Evolutionary conservation across 2,797 vertebrate species (phyloP).

Genomic region (Hirundo rustica): DNA sequence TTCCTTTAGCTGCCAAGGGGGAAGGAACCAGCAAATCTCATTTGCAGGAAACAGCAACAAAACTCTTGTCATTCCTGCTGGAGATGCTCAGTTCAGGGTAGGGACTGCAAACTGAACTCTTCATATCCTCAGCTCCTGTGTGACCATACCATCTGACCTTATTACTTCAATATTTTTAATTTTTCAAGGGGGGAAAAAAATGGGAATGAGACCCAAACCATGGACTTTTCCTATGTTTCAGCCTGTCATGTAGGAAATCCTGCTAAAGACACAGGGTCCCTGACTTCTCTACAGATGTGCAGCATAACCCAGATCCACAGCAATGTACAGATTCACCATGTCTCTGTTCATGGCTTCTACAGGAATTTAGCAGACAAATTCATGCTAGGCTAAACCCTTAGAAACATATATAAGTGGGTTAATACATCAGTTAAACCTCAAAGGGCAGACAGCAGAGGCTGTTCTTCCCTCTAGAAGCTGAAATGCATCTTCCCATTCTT

Average conservation of each 20-base stretch:
- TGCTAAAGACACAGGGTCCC: not conserved
- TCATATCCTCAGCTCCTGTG: not conserved
- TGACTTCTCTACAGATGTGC: not conserved
- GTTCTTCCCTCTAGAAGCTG: not conserved
- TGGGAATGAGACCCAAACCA: not conserved
- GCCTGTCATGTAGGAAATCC: not conserved
- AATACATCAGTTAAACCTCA: not conserved
- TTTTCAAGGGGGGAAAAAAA: not conserved
- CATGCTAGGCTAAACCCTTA: not conserved
- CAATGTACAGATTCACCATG: accelerated
- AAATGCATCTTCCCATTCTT: not conserved
- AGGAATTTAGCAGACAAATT: not conserved
- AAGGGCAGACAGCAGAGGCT: not conserved
- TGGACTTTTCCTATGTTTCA: not conserved
- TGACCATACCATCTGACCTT: not conserved
- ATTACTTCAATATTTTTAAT: not conserved
- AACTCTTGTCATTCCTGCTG: not conserved
- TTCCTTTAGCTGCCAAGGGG: not conserved
- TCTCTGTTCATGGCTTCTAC: not conserved
- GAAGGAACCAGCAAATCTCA: not conserved
- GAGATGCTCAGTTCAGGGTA: not conserved
- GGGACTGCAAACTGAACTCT: not conserved
- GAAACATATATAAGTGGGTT: not conserved
- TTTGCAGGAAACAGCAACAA: not conserved
- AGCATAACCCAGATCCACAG: not conserved